phyloP scores from a whole-genome alignment of 2,888 invertebrate genomes.

The Lochmaea crataegi region DNA sequence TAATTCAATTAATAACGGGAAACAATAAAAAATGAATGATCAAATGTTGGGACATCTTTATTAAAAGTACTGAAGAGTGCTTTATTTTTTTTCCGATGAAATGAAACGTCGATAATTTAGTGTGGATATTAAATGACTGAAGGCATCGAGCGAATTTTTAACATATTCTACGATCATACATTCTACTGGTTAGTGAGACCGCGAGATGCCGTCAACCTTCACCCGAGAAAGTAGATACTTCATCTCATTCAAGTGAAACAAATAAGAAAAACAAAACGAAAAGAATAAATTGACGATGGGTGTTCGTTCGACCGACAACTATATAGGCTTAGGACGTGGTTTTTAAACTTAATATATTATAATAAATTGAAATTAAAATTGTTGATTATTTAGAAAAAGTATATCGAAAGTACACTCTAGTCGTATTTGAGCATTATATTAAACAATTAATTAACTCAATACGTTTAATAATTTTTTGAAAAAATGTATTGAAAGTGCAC shows the following conservation, averaged over 20 bases:
- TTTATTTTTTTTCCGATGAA: too few relatives aligned
- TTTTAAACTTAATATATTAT: neutral
- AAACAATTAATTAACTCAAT: too few relatives aligned
- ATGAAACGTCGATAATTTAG: neutral
- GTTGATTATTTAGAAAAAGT: too few relatives aligned
- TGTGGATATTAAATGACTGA: neutral
- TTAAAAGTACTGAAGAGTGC: too few relatives aligned
- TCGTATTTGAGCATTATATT: too few relatives aligned
- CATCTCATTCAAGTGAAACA: constrained; percentile 11
- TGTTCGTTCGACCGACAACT: constrained; percentile 18
- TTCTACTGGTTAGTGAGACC: constrained; percentile 9
- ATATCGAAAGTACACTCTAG: too few relatives aligned
- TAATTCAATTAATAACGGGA: too few relatives aligned
- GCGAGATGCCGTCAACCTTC: constrained; percentile 32
- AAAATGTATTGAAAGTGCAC: too few relatives aligned
- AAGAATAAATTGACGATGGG: constrained; percentile 15
- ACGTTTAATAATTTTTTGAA: too few relatives aligned
- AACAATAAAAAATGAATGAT: too few relatives aligned
- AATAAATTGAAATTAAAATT: too few relatives aligned
- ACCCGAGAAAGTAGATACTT: constrained; percentile 17
- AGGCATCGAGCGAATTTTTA: neutral
- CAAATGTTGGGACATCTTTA: too few relatives aligned
- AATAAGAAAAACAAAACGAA: constrained; percentile 9
- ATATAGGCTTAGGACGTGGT: neutral
- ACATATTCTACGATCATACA: neutral